Base-by-base conservation (phyloP, 2,113 vertebrate species). In the Planiliza haematocheilus region DNA sequence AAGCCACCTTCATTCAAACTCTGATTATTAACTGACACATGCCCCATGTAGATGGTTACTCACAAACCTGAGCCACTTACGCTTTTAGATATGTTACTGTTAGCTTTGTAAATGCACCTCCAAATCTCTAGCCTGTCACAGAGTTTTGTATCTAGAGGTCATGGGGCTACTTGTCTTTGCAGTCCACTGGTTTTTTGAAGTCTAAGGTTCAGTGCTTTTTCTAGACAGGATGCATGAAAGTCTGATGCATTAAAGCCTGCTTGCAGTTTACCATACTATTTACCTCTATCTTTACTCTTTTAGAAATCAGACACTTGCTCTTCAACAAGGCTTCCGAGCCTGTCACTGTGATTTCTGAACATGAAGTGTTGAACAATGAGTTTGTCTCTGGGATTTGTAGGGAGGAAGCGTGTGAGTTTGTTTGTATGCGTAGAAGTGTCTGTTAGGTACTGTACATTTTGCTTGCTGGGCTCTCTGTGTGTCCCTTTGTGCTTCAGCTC, bases 211-310 rank as follows among this genome's bases (percentile, higher is more conserved):
- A 8, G 14, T 30, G 60, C 16, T 38, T 42, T 8, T 42, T 17
- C 36, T 36, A 48, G 20, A 24, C 43, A 37, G 50, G 16, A 18
- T 64, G 39, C 16, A 48, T 41, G 21, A n/a, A 24, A 46, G 38
- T 41, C 17, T 39, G 39, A 59, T 45, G 20, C 43, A 36, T 37
- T 42, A n/a, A 61, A 36, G 60, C 37, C 41, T 12, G n/a, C 41
- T 7, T 77, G 52, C 42, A 53, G 24, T 70, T 77, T 82, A 65
- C 41, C 57, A 74, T 63, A 48, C 13, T 56, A 42, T 61, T 60
- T 42, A 37, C 72, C 38, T 67, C 49, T 51, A 24, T 55, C 46
- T 67, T 73, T 51, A 37, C 56, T 50, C 45, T 39, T 18, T 50
- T 17, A 63, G 34, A 52, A 74, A 53, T 68, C 11, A 53, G 58